Percentiles rank a stretch among this genome's conserved stretches.
Evolutionary conservation across 2,888 invertebrate genomes (phyloP).

Genomic region (Callyntrura guangdongensis): DNA sequence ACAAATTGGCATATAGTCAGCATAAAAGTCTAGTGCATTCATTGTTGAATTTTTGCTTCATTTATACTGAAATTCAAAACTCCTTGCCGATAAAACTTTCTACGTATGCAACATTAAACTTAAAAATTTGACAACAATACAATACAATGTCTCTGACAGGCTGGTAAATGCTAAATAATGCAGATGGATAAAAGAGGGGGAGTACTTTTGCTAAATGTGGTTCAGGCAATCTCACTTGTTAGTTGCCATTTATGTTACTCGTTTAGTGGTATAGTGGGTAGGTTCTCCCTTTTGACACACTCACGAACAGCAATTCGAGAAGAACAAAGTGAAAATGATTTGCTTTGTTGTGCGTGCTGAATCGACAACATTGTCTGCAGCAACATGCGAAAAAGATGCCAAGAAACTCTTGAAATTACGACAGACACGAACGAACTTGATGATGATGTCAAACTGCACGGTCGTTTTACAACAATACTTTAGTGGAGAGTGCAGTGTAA

Average conservation of each 20-base stretch:
- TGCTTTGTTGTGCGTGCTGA: conserved; percentile 1
- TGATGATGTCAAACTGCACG: conserved; percentile 33
- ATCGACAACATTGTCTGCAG: neutral
- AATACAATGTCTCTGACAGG: neutral
- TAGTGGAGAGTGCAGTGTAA: neutral
- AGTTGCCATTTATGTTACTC: conserved; percentile 24
- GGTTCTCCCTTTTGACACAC: conserved; percentile 14
- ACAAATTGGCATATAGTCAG: no score
- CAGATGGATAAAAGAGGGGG: conserved; percentile 35
- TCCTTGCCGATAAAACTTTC: conserved; percentile 42
- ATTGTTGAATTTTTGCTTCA: conserved; percentile 1
- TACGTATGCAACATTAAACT: conserved; percentile 55
- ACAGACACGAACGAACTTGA: conserved; percentile 67
- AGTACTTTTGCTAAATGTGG: conserved; percentile 38
- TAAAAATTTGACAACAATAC: conserved; percentile 39
- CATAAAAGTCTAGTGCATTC: neutral
- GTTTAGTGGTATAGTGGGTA: neutral
- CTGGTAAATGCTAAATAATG: neutral
- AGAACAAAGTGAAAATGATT: conserved; percentile 36
- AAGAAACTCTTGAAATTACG: conserved; percentile 70
- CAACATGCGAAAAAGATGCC: conserved; percentile 40
- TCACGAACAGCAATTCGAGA: conserved; percentile 27
- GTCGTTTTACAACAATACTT: neutral
- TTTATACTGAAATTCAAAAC: conserved; percentile 1
- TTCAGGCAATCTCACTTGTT: conserved; percentile 42